A percentile compares a stretch with the other conserved stretches of the same genome.
Evolutionary conservation across 1,140 invertebrate species (phyloP).

Genomic region (Macrosteles quadrilineatus): DNA sequence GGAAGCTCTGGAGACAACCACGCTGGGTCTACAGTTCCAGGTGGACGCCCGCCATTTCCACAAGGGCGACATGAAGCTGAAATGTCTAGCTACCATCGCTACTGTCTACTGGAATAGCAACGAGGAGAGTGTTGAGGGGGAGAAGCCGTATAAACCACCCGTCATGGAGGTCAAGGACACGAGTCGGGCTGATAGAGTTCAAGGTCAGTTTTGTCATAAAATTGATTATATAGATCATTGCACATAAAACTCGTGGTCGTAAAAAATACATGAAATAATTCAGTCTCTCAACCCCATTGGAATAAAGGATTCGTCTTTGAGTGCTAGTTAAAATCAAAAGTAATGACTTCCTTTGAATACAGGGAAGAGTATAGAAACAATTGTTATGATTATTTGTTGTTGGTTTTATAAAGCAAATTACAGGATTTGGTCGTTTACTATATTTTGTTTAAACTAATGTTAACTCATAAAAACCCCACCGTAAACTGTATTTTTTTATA

Average conservation of each 20-base stretch:
- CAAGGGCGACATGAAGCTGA: slow-evolving; percentile 80
- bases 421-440: too few species aligned
- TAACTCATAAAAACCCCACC: too few species aligned
- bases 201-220: slow-evolving; percentile 45
- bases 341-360: neutral
- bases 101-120: slow-evolving; percentile 80
- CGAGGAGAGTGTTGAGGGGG: slow-evolving; percentile 78
- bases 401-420: too few species aligned
- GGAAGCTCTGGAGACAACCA: slow-evolving; percentile 70
- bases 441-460: too few species aligned
- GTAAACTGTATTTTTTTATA: too few species aligned
- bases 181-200: slow-evolving; percentile 53
- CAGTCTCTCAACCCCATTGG: neutral
- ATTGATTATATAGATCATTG: neutral
- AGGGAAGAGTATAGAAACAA: neutral
- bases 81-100: slow-evolving; percentile 84
- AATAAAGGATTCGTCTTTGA: neutral
- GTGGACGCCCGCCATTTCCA: slow-evolving; percentile 77
- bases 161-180: slow-evolving; percentile 63
- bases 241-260: neutral
- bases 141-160: slow-evolving; percentile 61
- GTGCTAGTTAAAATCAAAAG: neutral
- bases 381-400: neutral
- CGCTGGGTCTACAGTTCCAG: slow-evolving; percentile 69
- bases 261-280: neutral